Base-by-base conservation (phyloP, 2,797 vertebrate species). In the Gymnothorax javanicus region DNA sequence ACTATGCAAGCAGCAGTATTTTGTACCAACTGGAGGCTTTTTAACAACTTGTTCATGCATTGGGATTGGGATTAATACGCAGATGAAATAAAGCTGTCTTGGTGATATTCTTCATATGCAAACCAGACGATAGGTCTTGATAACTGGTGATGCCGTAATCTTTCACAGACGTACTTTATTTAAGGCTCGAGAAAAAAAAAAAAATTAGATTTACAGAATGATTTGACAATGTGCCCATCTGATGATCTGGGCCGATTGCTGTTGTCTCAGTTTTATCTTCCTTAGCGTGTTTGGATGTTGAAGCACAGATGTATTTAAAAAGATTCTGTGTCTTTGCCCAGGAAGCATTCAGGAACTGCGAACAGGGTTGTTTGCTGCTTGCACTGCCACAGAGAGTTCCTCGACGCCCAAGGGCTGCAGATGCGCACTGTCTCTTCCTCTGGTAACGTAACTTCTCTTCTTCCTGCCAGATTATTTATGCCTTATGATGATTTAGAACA, bases 361-460 rank as follows among this genome's bases (percentile, higher is more conserved):
- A 88, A 88, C 60, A 89, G 71, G n/a, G 52, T 58, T 57, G 89
- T 88, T 85, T 85, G 88, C 86, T 93, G 93, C 89, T 90, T 88
- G 81, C 90, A 91, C 62, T 92, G 94, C 86, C 88, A 85, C n/a
- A 69, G 87, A 50, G 85, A 89, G 3, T 75, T 88, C 59, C 88
- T 15, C 20, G 89, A 87, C 60, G 91, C 92, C 85, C 89, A 91
- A 25, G 62, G 50, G 84, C 89, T 91, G 88, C 93, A 79, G 85
- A 90, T 89, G 27, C 90, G 93, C 23, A 43, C 88, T 57, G 84
- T 90, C 84, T 82, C 89, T 27, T 52, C 89, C 62, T 85, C 93
- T 90, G 93, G 94, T 96, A 92, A 92, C 59, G 60, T 79, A 54
- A 23, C 17, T 64, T 7, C 62, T 6, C 62, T 23, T n/a, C 62